A percentile compares a stretch with the other conserved stretches of the same genome.
These are phyloP conservation scores for Bradypodion ventrale DNA, from an alignment of 2,797 vertebrate genomes.

Conservation along the genomic window DNA sequence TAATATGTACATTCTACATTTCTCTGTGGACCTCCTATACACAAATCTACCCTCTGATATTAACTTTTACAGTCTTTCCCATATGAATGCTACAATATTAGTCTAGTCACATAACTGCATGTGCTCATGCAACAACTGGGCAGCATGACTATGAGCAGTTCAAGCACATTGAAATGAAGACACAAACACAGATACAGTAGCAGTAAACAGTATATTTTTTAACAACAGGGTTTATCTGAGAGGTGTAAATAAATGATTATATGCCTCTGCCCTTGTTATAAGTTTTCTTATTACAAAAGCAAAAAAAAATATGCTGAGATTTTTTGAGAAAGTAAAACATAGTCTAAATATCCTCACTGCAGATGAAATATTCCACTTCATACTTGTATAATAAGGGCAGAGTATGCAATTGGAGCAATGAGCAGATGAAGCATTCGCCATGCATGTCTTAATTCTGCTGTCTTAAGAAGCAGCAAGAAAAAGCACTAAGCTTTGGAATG, in stretches of 20 bases:
- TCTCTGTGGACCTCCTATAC: neutral
- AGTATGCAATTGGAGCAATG: neutral
- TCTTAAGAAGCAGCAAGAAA: slow-evolving; percentile 23
- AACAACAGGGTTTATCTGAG: neutral
- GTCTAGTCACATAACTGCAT: neutral
- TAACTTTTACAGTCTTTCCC: neutral
- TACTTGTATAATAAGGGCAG: slow-evolving; percentile 9
- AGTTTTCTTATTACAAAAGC: slow-evolving; percentile 4
- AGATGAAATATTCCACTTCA: neutral
- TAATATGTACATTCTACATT: fast-evolving
- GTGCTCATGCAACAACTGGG: neutral
- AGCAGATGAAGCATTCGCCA: slow-evolving; percentile 45
- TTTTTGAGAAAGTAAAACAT: neutral
- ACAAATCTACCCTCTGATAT: fast-evolving
- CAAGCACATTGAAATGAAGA: fast-evolving
- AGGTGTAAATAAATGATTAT: neutral
- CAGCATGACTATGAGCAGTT: neutral
- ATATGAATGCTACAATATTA: neutral
- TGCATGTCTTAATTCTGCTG: slow-evolving; percentile 54
- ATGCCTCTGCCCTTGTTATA: slow-evolving; percentile 26
- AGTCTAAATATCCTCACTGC: neutral
- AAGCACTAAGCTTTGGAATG: slow-evolving; percentile 51
- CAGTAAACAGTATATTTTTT: neutral
- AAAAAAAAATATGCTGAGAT: neutral
- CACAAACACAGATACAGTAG: neutral